Conservation (phyloP, 2,113 vertebrate species). For the Nothoprocta pentlandii region DNA sequence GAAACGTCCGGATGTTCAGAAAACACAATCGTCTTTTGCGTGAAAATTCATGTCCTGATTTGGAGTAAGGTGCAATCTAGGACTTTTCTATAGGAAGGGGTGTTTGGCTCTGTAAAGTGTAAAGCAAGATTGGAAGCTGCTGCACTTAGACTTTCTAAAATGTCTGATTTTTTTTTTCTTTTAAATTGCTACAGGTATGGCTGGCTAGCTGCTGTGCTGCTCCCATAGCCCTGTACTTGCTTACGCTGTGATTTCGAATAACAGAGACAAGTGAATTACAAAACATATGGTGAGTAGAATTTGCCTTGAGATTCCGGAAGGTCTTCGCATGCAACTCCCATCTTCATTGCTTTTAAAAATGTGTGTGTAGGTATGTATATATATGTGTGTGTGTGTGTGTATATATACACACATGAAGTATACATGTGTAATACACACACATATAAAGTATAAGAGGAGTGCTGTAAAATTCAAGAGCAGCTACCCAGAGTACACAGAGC, state of each 20-base stretch:
- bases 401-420: too few relatives aligned
- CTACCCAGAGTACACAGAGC: neutral
- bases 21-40: neutral
- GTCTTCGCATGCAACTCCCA: neutral
- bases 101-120: neutral
- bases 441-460: neutral
- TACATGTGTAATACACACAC: too few relatives aligned
- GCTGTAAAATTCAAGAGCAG: neutral
- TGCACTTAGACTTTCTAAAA: neutral
- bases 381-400: too few relatives aligned
- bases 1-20: neutral
- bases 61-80: neutral
- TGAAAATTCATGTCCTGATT: neutral
- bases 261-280: neutral
- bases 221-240: neutral
- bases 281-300: neutral
- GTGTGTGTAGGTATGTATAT: too few relatives aligned
- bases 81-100: neutral
- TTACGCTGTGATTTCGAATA: neutral
- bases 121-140: neutral
- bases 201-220: neutral
- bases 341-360: neutral
- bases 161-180: neutral
- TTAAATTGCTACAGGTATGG: neutral
- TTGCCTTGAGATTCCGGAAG: neutral